Base-by-base conservation (phyloP, 2,113 vertebrate species). In the Dicerorhinus sumatrensis region DNA sequence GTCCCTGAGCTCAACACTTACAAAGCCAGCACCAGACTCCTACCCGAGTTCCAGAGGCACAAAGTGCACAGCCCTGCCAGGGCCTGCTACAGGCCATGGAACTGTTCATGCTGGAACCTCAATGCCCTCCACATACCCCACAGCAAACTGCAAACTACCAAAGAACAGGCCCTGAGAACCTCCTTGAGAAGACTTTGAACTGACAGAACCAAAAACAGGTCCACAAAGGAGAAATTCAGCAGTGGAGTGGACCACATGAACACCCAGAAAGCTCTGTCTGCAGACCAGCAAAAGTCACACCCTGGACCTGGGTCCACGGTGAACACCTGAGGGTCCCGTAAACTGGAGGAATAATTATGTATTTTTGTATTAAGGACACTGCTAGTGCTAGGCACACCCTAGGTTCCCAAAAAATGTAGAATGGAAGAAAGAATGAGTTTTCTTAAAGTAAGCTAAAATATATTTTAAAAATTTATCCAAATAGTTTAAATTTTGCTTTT, bases 231-330 rank as follows among this genome's bases (percentile, higher is more conserved):
- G 63, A 54, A 93, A 42, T 4, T 29, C 2, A 0, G 25, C 1
- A 16, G 4, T 0, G 2, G 48, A 65, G 6, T 0, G 0, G n/a
- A 36, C 56, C 5, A 21, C 3, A 1, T 0, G 17, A 73, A 36
- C 58, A 20, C 10, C 72, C 18, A 33, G 54, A 85, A 65, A 39
- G 25, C 7, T 72, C 20, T 60, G 11, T 60, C 88, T 46, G 23
- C 12, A 21, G 54, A 14, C 2, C 21, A 60, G n/a, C 58, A 58
- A 25, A 51, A 31, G 42, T 33, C 31, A 42, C 70, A 13, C 27
- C 36, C 23, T 65, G 5, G 29, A 72, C 20, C 0, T 46, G 11
- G 51, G 20, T 29, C 25, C 46, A 42, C 1, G 7, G n/a, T 12
- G 16, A 87, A 54, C 25, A 69, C 20, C 16, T 29, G 46, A 23